phyloP scores from a whole-genome alignment of 2,113 vertebrate genomes.

The Thunnus maccoyii region DNA sequence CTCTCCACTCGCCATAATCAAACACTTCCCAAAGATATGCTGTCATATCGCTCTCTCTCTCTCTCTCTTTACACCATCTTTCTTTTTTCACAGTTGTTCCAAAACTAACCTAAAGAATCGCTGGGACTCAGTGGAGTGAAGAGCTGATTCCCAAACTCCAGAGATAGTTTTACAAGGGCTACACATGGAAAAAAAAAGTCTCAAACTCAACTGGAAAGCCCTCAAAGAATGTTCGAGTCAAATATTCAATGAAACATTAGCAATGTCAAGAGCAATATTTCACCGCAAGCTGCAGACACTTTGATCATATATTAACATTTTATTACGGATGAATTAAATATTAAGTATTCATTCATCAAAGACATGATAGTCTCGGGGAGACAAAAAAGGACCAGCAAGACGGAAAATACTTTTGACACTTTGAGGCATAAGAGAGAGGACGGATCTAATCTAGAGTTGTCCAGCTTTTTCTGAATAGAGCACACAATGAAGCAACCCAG shows the following conservation, averaged over 20 bases:
- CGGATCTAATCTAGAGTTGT: too few relatives aligned
- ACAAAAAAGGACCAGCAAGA: background rate
- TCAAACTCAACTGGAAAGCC: background rate
- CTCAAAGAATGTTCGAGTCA: conserved; percentile 16
- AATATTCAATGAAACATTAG: conserved; percentile 23
- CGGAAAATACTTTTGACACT: background rate
- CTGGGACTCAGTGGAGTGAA: background rate
- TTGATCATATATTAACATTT: conserved; percentile 38
- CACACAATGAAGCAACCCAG: too few relatives aligned
- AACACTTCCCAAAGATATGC: conserved; percentile 63
- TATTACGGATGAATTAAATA: conserved; percentile 43
- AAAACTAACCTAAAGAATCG: conserved; percentile 28
- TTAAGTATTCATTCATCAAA: conserved; percentile 20
- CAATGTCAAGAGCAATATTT: conserved; percentile 9
- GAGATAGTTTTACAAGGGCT: conserved; percentile 6
- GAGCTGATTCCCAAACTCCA: conserved; percentile 20
- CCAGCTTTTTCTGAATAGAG: too few relatives aligned
- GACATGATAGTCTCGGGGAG: background rate
- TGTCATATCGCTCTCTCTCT: conserved; percentile 48
- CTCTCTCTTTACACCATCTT: background rate
- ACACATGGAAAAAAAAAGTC: conserved; percentile 13
- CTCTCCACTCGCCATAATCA: conserved; percentile 55
- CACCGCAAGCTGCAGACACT: conserved; percentile 7
- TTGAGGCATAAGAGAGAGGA: background rate
- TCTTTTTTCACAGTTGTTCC: conserved; percentile 12